A percentile compares a stretch with the other conserved stretches of the same genome.
phyloP scores from a whole-genome alignment of 2,797 vertebrate genomes.

The Chloroceryle inda region DNA sequence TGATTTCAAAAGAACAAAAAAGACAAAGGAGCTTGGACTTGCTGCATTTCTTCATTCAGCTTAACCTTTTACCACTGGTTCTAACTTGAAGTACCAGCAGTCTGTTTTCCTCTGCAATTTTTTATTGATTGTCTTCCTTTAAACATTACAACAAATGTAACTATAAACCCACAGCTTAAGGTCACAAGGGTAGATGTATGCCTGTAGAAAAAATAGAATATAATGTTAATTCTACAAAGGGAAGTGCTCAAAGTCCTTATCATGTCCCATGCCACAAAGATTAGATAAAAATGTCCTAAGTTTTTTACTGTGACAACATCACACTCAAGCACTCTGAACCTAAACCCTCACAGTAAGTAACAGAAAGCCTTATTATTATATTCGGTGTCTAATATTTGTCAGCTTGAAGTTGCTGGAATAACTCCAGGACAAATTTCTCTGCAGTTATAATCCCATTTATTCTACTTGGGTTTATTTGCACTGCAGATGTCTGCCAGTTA shows the following conservation, averaged over 20 bases:
- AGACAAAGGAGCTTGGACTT: not conserved
- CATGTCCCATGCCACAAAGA: not conserved
- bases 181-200: not conserved
- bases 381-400: not conserved
- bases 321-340: not conserved
- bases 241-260: not conserved
- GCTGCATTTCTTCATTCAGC: not conserved
- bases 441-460: not conserved
- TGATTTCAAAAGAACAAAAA: not conserved
- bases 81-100: not conserved
- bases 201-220: not conserved
- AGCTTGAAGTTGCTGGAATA: not conserved
- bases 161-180: not conserved
- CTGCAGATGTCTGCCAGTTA: not conserved
- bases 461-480: not conserved
- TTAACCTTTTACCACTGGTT: not conserved
- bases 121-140: not conserved
- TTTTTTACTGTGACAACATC: not conserved
- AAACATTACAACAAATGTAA: not conserved
- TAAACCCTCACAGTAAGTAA: not conserved
- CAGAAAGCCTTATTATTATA: not conserved
- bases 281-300: not conserved
- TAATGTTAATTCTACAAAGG: not conserved
- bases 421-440: not conserved
- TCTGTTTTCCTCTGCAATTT: not conserved